Conservation (phyloP, 2,113 vertebrate species). For the Sinocyclocheilus grahami region DNA sequence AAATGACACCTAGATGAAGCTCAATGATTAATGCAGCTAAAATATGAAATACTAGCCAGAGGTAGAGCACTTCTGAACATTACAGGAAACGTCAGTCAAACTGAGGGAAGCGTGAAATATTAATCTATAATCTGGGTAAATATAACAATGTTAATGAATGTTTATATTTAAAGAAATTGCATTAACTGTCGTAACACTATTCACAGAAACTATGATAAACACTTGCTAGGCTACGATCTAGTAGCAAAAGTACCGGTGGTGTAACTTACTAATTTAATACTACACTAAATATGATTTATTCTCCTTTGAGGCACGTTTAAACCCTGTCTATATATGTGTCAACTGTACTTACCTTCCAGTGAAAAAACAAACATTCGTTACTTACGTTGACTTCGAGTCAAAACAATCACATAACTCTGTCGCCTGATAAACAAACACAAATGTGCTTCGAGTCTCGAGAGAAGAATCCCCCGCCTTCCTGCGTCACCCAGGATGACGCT, state of each 20-base stretch:
- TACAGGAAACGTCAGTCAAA: neutral
- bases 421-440: neutral
- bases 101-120: neutral
- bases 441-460: neutral
- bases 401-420: neutral
- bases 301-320: neutral
- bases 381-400: constrained; percentile 5
- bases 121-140: neutral
- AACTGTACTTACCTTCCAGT: neutral
- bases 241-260: neutral
- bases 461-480: neutral
- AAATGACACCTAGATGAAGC: neutral
- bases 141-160: neutral
- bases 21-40: neutral
- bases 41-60: neutral
- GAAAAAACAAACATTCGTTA: constrained; percentile 1
- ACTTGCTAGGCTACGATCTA: neutral
- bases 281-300: neutral
- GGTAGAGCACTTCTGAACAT: neutral
- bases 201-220: neutral
- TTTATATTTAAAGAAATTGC: neutral
- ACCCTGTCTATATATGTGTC: too few relatives aligned
- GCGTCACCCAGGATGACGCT: neutral
- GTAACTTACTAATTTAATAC: neutral
- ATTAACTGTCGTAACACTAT: neutral